Conservation (phyloP, 2,888 invertebrate genomes). For the Lasioglossum villosulum region DNA sequence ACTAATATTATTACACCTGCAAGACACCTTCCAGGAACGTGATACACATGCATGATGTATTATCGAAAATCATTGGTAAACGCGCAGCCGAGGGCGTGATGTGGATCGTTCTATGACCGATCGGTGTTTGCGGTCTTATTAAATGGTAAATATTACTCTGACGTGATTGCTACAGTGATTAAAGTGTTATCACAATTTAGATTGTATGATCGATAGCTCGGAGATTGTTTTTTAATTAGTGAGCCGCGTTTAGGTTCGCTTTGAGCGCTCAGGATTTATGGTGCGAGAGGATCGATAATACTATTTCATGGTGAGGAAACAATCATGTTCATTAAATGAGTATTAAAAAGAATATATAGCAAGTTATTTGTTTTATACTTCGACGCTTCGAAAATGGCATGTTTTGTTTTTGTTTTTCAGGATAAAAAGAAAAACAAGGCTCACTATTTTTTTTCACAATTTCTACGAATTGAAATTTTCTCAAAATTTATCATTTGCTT, state of each 20-base stretch:
- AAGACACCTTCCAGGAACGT: conserved; percentile 30
- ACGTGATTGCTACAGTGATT: neutral
- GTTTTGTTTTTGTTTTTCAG: too few relatives aligned
- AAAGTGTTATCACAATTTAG: neutral
- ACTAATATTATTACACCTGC: conserved; percentile 63
- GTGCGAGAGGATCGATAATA: neutral
- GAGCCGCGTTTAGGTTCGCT: neutral
- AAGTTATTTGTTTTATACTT: neutral
- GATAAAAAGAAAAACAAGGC: too few relatives aligned
- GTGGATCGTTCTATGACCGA: neutral
- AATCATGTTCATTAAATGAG: neutral
- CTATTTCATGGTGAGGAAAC: neutral
- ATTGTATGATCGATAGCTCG: neutral
- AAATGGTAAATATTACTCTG: neutral
- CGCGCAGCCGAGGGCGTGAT: conserved; percentile 26
- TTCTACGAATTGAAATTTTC: too few relatives aligned
- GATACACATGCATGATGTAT: conserved; percentile 36
- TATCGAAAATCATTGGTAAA: conserved; percentile 62
- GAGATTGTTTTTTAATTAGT: neutral
- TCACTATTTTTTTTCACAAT: too few relatives aligned
- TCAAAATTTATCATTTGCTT: too few relatives aligned
- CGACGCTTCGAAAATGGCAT: too few relatives aligned
- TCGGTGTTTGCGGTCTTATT: neutral
- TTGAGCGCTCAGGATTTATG: neutral
- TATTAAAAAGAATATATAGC: neutral